Evolutionary conservation across 1,140 invertebrate species (phyloP).

Genomic region (Drosophila virilis): DNA sequence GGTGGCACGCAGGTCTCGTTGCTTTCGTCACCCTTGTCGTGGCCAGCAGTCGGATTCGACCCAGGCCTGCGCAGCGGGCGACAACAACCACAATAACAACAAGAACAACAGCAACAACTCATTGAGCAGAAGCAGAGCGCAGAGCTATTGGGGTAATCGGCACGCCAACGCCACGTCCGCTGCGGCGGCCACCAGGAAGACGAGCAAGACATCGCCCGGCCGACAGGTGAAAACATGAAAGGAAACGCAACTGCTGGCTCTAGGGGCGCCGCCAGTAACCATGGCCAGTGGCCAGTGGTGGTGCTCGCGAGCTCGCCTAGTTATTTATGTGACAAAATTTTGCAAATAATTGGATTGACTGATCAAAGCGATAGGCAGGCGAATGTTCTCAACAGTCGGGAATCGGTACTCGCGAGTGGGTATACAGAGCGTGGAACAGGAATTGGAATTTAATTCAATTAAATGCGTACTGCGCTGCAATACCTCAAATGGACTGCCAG

Average conservation of each 20-base stretch:
- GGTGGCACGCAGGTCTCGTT: slow-evolving; percentile 66
- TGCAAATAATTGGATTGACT: slow-evolving; percentile 84
- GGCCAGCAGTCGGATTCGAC: slow-evolving; percentile 2
- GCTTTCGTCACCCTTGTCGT: slow-evolving; percentile 66
- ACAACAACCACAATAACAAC: neutral
- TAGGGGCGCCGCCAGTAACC: slow-evolving; percentile 28
- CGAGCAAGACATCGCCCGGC: neutral
- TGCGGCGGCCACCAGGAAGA: slow-evolving; percentile 41
- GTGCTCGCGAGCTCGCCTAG: slow-evolving; percentile 54
- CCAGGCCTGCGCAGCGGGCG: slow-evolving; percentile 51
- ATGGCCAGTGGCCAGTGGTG: slow-evolving; percentile 1
- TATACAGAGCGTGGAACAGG: slow-evolving; percentile 12
- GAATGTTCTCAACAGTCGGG: neutral
- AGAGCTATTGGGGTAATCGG: slow-evolving; percentile 59
- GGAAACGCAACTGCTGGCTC: slow-evolving; percentile 32
- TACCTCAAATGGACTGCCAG: slow-evolving; percentile 75
- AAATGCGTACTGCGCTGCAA: slow-evolving; percentile 82
- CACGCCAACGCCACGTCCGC: slow-evolving; percentile 61
- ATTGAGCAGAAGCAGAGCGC: slow-evolving; percentile 4
- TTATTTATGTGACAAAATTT: slow-evolving; percentile 85
- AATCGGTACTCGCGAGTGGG: neutral
- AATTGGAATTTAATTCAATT: slow-evolving; percentile 84
- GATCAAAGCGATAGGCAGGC: slow-evolving; percentile 82
- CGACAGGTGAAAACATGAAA: slow-evolving; percentile 76
- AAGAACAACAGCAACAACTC: neutral